phyloP scores from a whole-genome alignment of 2,888 invertebrate species.

The Drosophila putrida region DNA sequence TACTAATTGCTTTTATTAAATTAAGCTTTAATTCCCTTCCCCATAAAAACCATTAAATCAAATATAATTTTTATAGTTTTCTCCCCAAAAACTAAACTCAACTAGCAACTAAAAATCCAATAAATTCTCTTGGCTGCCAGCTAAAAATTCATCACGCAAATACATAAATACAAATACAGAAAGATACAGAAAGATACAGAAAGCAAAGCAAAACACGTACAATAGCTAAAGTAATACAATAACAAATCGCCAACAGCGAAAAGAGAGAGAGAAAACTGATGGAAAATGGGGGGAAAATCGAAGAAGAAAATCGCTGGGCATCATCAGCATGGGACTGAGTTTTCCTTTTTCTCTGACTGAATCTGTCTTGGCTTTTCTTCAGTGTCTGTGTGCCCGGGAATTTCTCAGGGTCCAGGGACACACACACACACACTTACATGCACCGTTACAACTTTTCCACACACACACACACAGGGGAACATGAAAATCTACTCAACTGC shows the following conservation, averaged over 20 bases:
- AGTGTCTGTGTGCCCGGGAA: conserved; percentile 57
- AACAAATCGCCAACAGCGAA: conserved; percentile 53
- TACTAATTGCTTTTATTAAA: no score
- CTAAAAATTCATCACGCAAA: conserved; percentile 55
- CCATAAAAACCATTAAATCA: background rate
- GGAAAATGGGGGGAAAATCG: conserved; percentile 35
- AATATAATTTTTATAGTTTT: conserved; percentile 8
- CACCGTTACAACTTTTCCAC: conserved; percentile 22
- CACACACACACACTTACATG: conserved; percentile 24
- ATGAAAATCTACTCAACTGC: conserved; percentile 76
- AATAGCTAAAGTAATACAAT: conserved; percentile 60
- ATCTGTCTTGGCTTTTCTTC: conserved; percentile 34
- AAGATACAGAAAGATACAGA: conserved; percentile 8
- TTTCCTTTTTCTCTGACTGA: conserved; percentile 5
- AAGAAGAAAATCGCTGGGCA: conserved; percentile 35
- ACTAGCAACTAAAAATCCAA: conserved; percentile 36
- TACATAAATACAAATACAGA: conserved; percentile 28
- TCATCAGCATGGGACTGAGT: conserved; percentile 15
- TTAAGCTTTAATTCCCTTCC: background rate
- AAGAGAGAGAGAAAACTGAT: conserved; percentile 20
- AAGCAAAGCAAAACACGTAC: conserved; percentile 42
- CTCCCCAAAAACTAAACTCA: background rate
- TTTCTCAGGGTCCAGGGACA: conserved; percentile 55
- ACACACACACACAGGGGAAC: conserved; percentile 48
- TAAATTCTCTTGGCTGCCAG: conserved; percentile 49